phyloP scores from a whole-genome alignment of 2,113 vertebrate genomes.

The Calyptommatus sinebrachiatus region DNA sequence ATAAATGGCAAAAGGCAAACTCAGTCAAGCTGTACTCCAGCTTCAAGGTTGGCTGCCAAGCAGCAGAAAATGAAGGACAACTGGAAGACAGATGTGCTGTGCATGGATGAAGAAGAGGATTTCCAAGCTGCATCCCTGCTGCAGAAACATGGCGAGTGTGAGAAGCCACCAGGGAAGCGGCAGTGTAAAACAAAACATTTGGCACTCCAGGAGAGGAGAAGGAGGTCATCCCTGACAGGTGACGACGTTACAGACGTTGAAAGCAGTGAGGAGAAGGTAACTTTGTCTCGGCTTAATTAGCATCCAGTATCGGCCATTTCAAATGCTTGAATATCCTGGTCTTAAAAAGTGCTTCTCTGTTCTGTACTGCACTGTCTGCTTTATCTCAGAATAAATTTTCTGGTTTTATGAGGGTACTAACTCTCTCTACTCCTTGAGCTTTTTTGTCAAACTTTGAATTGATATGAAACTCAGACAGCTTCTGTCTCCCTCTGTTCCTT shows the following conservation, averaged over 20 bases:
- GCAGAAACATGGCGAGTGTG: conserved; percentile 87
- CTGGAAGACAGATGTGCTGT: conserved; percentile 80
- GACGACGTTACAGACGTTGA: conserved; percentile 76
- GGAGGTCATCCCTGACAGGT: conserved; percentile 69
- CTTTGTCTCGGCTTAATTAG: conserved; percentile 62
- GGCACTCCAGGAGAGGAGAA: conserved; percentile 83
- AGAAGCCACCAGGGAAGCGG: conserved; percentile 98
- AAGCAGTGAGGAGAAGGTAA: conserved; percentile 81
- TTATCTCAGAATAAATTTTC: neutral
- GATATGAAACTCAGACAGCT: neutral
- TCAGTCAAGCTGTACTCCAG: conserved; percentile 78
- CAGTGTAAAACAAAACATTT: conserved; percentile 99
- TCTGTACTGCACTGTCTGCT: neutral
- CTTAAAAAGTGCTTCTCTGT: conserved; percentile 14
- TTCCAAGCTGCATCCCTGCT: conserved; percentile 77
- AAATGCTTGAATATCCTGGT: neutral
- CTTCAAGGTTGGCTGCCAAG: conserved; percentile 83
- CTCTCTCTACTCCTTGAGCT: neutral
- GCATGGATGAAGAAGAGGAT: conserved; percentile 81
- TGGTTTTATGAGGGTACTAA: neutral
- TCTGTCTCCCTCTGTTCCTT: neutral
- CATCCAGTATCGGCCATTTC: neutral
- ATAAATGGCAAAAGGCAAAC: conserved; percentile 78
- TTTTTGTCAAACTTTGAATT: neutral
- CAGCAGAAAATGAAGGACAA: conserved; percentile 86